These are phyloP conservation scores for Eidolon helvum DNA, from an alignment of 2,113 vertebrate species.

Conservation along the genomic window DNA sequence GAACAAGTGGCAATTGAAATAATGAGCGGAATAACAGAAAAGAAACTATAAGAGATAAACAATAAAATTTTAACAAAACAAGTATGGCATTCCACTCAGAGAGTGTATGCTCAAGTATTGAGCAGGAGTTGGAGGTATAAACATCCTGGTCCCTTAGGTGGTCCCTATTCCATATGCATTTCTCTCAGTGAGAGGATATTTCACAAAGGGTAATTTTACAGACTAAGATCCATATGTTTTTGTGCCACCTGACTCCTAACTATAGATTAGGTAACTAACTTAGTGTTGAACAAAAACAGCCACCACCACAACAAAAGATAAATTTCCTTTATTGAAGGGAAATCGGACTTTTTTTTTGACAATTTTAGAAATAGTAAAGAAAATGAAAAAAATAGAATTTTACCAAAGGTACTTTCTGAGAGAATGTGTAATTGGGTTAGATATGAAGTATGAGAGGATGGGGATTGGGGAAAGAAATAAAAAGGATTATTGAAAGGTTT, in stretches of 20 bases:
- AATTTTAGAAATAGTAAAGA: neutral
- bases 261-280: neutral
- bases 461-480: rapidly evolving
- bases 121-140: neutral
- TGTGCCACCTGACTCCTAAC: neutral
- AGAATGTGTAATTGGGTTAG: neutral
- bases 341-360: neutral
- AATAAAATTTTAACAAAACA: neutral
- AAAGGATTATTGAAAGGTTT: neutral
- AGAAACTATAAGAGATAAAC: neutral
- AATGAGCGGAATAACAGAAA: neutral
- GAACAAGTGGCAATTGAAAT: neutral
- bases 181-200: neutral
- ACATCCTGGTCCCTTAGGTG: neutral
- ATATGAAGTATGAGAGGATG: neutral
- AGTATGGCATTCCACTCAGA: neutral
- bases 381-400: neutral
- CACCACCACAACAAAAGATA: neutral
- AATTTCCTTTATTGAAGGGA: neutral
- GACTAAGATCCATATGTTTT: neutral
- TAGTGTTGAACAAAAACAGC: neutral
- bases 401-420: neutral
- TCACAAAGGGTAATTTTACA: neutral
- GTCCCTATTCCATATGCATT: rapidly evolving
- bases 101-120: neutral